Evolutionary conservation across 1,140 invertebrate species (phyloP), one percentile per base, ranked within the genome.

Genomic region (Drosophila erecta): DNA sequence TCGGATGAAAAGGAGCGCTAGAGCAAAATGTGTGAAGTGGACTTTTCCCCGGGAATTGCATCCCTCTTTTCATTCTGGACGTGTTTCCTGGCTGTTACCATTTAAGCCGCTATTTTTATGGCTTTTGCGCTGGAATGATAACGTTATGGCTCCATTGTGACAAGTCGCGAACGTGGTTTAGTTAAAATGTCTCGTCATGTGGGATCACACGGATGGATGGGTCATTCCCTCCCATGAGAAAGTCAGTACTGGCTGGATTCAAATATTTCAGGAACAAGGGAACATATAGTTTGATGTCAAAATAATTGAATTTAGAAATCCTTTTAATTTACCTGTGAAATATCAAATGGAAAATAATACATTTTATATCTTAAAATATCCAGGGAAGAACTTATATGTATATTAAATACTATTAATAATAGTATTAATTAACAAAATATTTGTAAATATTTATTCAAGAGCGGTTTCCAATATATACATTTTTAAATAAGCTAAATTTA

Each of bases 81-180:
- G 81, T 86, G 80, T 77, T 30, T 30, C 64, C 64, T 77, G 81
- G 76, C 41, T 49, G 43, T 38, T 79, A 74, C 74, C 60, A 71
- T 81, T 81, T 81, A 81, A 85, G 77, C 77, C 77, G 51, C 60
- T 86, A 85, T 74, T 86, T 86, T 86, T 85, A 85, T 86, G 69
- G 55, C 53, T 73, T 81, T 85, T 51, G 73, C 60, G 81, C 54
- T 55, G 64, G 77, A 77, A 76, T 70, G 81, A 81, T 74, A 72
- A 80, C 81, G 69, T 85, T 85, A 85, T 85, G 81, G 81, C 60
- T 84, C 81, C 84, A 86, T 85, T 86, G 77, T 85, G 77, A 77
- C 78, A 73, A 56, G 56, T 58, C 43, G 59, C 53, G 59, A 75
- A 85, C 81, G 78, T 78, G 81, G 59, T 60, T 86, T 73, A 81